phyloP scores from a whole-genome alignment of 2,888 invertebrate genomes.

The Xestia xanthographa region DNA sequence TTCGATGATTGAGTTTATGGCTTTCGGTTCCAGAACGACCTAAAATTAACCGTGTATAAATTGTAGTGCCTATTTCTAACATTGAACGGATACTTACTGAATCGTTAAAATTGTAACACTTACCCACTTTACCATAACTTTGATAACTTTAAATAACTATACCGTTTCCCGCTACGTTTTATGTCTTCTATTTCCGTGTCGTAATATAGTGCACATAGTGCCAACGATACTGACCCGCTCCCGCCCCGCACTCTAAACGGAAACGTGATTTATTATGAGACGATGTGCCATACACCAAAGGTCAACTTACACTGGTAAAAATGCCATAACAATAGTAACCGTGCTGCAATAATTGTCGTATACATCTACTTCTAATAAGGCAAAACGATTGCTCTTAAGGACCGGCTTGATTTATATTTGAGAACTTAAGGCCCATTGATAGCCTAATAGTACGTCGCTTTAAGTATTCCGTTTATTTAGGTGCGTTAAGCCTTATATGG shows the following conservation, averaged over 20 bases:
- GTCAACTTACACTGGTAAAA: conserved; percentile 45
- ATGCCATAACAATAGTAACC: conserved; percentile 59
- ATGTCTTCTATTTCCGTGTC: conserved; percentile 56
- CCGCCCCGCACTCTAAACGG: conserved; percentile 27
- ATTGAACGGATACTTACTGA: too few species aligned
- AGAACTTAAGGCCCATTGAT: conserved; percentile 57
- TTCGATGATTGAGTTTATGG: too few species aligned
- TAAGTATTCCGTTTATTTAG: conserved; percentile 45
- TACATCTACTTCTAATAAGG: conserved; percentile 66
- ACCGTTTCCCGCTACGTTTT: conserved; percentile 57
- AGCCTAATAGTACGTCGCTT: conserved; percentile 36
- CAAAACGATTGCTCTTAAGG: conserved; percentile 61
- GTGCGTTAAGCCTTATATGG: conserved; percentile 26
- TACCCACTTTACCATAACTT: conserved; percentile 45
- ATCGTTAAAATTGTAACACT: too few species aligned
- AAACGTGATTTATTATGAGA: conserved; percentile 35
- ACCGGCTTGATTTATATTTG: conserved; percentile 49
- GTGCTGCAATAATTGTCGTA: conserved; percentile 61
- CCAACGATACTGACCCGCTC: conserved; percentile 57
- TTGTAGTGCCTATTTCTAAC: too few species aligned
- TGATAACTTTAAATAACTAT: conserved; percentile 33
- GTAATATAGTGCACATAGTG: conserved; percentile 45
- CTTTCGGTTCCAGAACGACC: too few species aligned
- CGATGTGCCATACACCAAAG: conserved; percentile 13
- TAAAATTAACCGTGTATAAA: too few species aligned